A percentile compares a stretch with the other conserved stretches of the same genome.
Evolutionary conservation across 2,888 invertebrate species (phyloP).

Genomic region (Agriopis leucophaearia): DNA sequence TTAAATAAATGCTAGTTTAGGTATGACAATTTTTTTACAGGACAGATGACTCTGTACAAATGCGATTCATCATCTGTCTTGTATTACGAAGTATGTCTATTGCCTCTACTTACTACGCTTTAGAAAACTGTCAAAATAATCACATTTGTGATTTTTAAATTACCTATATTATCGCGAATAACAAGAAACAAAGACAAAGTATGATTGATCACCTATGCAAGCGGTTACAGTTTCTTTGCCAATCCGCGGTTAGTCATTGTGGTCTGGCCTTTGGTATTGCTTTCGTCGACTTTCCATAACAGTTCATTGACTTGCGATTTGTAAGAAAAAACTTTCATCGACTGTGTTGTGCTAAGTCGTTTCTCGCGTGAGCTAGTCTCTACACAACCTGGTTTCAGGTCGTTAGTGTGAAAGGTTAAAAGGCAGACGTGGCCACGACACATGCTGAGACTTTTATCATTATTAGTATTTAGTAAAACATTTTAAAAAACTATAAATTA

Average conservation of each 20-base stretch:
- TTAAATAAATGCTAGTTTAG: no score
- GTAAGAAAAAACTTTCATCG: conserved; percentile 22
- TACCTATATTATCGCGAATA: not conserved
- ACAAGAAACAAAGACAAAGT: not conserved
- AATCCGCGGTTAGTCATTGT: conserved; percentile 17
- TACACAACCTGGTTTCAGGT: conserved; percentile 26
- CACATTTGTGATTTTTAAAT: no score
- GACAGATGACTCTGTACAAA: no score
- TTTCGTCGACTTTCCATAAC: conserved; percentile 31
- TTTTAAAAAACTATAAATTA: not conserved
- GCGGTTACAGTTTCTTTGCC: conserved; percentile 12
- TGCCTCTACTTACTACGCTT: no score
- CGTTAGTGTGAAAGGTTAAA: conserved; percentile 28
- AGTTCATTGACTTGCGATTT: conserved; percentile 35
- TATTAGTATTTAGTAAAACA: not conserved
- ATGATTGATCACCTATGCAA: conserved; percentile 11
- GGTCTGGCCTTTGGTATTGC: conserved; percentile 15
- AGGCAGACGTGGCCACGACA: not conserved
- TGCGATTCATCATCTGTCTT: no score
- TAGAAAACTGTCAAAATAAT: no score
- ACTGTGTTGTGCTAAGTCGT: conserved; percentile 15
- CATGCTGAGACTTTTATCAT: not conserved
- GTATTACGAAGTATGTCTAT: no score
- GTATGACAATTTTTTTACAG: no score
- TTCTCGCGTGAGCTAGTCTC: conserved; percentile 28